Evolutionary conservation across 2,113 vertebrate species (phyloP).

Genomic region (Paracanthobrama guichenoti): DNA sequence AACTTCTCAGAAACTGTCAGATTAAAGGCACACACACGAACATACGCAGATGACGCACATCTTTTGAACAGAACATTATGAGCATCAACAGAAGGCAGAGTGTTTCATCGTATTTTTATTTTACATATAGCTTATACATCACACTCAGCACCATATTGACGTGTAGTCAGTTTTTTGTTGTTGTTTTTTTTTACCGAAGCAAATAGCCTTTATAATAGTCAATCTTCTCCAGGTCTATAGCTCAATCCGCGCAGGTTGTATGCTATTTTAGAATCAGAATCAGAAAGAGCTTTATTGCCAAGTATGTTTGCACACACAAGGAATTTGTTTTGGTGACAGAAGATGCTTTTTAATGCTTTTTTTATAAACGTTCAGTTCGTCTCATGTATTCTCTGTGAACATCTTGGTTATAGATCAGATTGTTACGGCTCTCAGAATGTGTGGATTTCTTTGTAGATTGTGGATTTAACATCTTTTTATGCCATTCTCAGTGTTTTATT

Average conservation of each 20-base stretch:
- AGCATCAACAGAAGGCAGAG: background rate
- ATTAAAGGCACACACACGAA: background rate
- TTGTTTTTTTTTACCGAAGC: background rate
- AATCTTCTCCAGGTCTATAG: background rate
- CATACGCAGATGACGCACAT: background rate
- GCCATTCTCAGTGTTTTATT: constrained; percentile 12
- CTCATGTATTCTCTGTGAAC: background rate
- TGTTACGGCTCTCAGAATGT: background rate
- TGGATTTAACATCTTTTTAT: background rate
- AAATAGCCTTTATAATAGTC: background rate
- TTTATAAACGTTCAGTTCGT: background rate
- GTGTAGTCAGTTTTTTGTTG: background rate
- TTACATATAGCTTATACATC: background rate
- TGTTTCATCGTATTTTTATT: background rate
- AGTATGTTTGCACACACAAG: no score
- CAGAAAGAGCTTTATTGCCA: no score
- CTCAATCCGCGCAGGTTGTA: background rate
- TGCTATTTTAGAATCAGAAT: no score
- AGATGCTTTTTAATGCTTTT: background rate
- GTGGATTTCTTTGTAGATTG: background rate
- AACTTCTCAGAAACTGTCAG: background rate
- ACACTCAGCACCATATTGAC: background rate
- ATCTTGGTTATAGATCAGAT: constrained; percentile 8
- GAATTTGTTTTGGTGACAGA: no score
- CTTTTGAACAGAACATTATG: background rate